Evolutionary conservation across 2,888 invertebrate genomes (phyloP).

Genomic region (Anagyrus pseudococci): DNA sequence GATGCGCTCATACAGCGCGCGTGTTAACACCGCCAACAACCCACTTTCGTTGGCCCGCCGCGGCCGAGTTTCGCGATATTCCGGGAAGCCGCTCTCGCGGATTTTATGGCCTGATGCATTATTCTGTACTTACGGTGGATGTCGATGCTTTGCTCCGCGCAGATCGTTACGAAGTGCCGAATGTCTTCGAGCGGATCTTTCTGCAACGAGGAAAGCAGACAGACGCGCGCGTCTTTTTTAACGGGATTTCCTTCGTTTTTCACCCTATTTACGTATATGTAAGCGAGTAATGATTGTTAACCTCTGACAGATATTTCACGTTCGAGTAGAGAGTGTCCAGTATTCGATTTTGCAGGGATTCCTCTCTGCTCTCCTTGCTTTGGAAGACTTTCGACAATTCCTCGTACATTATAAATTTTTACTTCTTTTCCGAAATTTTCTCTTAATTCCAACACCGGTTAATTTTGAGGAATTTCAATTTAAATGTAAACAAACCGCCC

Average conservation of each 20-base stretch:
- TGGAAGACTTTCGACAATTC: constrained; percentile 6
- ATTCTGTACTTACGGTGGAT: constrained; percentile 46
- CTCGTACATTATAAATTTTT: neutral
- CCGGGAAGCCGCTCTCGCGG: no score
- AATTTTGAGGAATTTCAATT: constrained; percentile 26
- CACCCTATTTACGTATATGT: neutral
- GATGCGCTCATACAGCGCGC: no score
- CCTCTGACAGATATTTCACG: constrained; percentile 23
- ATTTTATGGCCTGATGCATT: no score
- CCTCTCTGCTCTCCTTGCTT: constrained; percentile 19
- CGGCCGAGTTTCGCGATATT: no score
- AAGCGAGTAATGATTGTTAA: constrained; percentile 14
- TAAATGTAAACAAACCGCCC: no score
- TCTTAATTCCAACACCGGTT: constrained; percentile 12
- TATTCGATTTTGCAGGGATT: constrained; percentile 36
- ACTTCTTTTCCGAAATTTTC: constrained; percentile 23
- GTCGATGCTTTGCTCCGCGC: constrained; percentile 43
- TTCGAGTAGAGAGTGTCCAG: constrained; percentile 18
- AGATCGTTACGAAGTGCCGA: constrained; percentile 40
- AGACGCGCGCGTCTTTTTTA: no score
- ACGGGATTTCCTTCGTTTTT: neutral
- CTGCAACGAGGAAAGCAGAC: constrained; percentile 16
- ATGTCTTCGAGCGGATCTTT: constrained; percentile 40
- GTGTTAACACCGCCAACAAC: no score
- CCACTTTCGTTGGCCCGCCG: no score